Evolutionary conservation across 1,140 invertebrate genomes (phyloP), one percentile per base, ranked within the genome.

Genomic region (Babylonia areolata): DNA sequence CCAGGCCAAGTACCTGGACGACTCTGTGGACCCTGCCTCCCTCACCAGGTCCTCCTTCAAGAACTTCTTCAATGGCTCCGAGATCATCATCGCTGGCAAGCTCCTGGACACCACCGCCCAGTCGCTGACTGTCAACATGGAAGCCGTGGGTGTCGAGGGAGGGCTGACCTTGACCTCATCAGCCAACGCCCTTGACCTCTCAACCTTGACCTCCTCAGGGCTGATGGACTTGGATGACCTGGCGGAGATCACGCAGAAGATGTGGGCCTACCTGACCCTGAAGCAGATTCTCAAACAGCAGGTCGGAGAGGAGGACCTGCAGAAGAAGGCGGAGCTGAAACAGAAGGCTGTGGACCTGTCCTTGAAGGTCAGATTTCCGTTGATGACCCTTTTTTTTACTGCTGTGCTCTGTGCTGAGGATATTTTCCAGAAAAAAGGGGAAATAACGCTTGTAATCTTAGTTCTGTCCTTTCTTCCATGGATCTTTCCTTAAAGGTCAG

Each of bases 201-300:
- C 20, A 31, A 54, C 28, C 39, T 64, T 54, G 20, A 37, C 64
- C 1, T 58, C 84, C n/a, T 83, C 84, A 1, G 86, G 87, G 33
- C 20, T 88, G n/a, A 88, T 85, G 35, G 84, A 84, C 81, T 23
- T 85, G 82, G 88, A 84, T 0, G 82, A 89, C 40, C 87, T 89
- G 78, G 71, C 84, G 39, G 69, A 86, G 69, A 90, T 94, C n/a
- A 92, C 96, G 80, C 96, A 97, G 91, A 94, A 96, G 78, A 93
- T 96, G 46, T 97, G 96, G 96, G 96, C 96, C 1, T 96, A 96
- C 90, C 93, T 97, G 78, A 96, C 95, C 31, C 95, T 97, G 35
- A 95, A 96, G 88, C 95, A 97, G 90, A 91, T 96, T 54, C 91
- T 97, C 58, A 95, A 96, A 86, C 93, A 89, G 75, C 82, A 84